Evolutionary conservation across 2,113 vertebrate species (phyloP).

Genomic region (Alectura lathami): DNA sequence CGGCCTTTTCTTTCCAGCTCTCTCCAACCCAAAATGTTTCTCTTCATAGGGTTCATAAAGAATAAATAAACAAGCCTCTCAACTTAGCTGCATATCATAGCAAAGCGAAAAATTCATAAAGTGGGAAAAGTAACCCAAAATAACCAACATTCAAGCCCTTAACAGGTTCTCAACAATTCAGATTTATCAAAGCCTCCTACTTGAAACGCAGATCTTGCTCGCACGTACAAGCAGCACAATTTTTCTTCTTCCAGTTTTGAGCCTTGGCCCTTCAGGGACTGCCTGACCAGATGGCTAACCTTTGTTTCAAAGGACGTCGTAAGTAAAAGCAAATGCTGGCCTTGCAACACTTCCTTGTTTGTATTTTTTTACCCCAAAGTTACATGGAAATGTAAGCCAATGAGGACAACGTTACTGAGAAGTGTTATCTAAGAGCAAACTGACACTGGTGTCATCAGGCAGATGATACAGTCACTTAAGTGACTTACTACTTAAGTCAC

Average conservation of each 20-base stretch:
- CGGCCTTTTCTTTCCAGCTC: not conserved
- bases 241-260: not conserved
- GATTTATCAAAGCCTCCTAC: not conserved
- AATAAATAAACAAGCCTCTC: not conserved
- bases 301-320: not conserved
- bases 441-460: not conserved
- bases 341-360: not conserved
- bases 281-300: not conserved
- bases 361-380: not conserved
- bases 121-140: not conserved
- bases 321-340: slow-evolving; percentile 5
- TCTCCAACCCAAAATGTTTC: not conserved
- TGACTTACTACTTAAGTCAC: no score
- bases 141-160: not conserved
- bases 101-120: not conserved
- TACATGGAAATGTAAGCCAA: not conserved
- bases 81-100: not conserved
- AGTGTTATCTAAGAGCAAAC: not conserved
- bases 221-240: not conserved
- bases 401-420: slow-evolving; percentile 24
- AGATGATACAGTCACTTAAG: not conserved
- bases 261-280: not conserved
- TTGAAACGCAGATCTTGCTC: not conserved
- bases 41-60: not conserved
- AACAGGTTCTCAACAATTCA: not conserved